Evolutionary conservation across 2,113 vertebrate genomes (phyloP).

Genomic region (Halcyon malimbica): DNA sequence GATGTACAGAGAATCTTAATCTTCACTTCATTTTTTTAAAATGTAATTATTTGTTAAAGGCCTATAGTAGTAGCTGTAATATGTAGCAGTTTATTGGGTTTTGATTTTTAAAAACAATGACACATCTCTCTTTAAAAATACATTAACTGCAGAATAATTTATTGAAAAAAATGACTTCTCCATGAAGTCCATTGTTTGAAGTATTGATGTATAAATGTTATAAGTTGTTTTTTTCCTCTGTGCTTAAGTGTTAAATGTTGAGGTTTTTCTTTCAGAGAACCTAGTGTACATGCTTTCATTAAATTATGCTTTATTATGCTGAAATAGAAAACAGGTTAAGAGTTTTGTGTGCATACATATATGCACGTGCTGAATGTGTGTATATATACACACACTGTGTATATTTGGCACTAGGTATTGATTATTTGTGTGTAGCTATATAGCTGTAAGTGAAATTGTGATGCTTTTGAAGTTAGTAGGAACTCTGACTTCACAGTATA

Average conservation of each 20-base stretch:
- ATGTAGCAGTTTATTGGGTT: background rate
- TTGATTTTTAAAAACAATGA: background rate
- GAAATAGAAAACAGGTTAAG: background rate
- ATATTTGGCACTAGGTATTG: background rate
- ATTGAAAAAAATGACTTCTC: background rate
- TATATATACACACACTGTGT: background rate
- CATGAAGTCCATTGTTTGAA: background rate
- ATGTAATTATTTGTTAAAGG: background rate
- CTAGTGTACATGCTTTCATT: background rate
- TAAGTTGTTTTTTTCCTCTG: background rate
- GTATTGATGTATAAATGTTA: background rate
- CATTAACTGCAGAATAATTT: background rate
- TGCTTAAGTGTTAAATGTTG: background rate
- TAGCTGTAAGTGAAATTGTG: background rate
- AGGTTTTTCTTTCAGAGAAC: background rate
- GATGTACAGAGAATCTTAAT: background rate
- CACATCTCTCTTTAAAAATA: background rate
- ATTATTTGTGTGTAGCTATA: background rate
- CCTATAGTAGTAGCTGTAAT: background rate
- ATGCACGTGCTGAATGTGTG: background rate
- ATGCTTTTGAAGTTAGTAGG: background rate
- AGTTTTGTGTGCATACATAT: background rate
- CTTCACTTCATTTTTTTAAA: background rate
- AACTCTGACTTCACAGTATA: background rate
- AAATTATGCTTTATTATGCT: background rate